These are phyloP conservation scores for Drosophila fungiperda DNA, from an alignment of 2,888 invertebrate genomes.

Conservation along the genomic window DNA sequence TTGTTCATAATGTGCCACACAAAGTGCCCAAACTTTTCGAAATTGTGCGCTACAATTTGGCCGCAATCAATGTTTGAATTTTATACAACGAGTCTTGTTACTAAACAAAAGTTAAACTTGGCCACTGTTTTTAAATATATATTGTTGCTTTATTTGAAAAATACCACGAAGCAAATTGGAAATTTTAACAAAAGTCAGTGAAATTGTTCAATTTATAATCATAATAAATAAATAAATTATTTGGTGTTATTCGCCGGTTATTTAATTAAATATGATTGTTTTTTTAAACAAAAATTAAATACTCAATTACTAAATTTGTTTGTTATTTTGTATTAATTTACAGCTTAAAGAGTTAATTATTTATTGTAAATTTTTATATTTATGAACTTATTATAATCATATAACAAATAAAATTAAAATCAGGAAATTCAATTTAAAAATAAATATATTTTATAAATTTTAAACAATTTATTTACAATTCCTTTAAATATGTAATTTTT, in stretches of 20 bases:
- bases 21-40: constrained; percentile 11
- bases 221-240: background rate
- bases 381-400: background rate
- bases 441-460: background rate
- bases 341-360: background rate
- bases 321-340: background rate
- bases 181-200: background rate
- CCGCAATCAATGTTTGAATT: background rate
- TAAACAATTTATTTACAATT: fast-evolving
- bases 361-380: background rate
- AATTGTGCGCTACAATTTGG: constrained; percentile 23
- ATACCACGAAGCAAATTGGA: too few species aligned
- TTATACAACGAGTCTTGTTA: background rate
- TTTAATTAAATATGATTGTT: background rate
- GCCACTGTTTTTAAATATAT: background rate
- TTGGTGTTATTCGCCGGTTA: background rate
- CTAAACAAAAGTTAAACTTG: background rate
- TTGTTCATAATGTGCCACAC: constrained; percentile 7
- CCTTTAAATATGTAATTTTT: background rate
- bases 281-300: background rate
- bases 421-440: too few species aligned
- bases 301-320: background rate
- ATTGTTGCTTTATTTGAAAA: background rate
- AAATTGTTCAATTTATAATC: background rate
- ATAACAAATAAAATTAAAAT: too few species aligned